Evolutionary conservation across 1,140 invertebrate genomes (phyloP).

Genomic region (Copidosoma floridanum): DNA sequence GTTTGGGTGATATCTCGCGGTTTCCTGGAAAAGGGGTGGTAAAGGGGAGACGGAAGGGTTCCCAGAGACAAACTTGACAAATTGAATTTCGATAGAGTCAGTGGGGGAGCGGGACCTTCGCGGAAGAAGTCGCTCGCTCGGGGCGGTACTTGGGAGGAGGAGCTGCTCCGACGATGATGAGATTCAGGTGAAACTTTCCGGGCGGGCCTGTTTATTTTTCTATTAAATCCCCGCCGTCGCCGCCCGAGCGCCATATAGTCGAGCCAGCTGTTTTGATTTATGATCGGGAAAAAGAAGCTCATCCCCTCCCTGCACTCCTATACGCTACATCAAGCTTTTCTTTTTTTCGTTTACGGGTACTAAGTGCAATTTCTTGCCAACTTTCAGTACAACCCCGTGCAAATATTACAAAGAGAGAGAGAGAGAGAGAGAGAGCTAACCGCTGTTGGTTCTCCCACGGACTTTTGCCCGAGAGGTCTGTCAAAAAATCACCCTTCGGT

Average conservation of each 20-base stretch:
- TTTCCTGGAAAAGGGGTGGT: too few relatives aligned
- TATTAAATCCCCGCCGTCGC: slow-evolving; percentile 45
- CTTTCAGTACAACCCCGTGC: too few relatives aligned
- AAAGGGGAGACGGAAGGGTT: neutral
- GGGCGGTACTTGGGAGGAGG: too few relatives aligned
- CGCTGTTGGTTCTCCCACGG: too few relatives aligned
- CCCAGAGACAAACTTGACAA: slow-evolving; percentile 11
- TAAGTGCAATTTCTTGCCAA: neutral
- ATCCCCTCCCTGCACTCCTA: too few relatives aligned
- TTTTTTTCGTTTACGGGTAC: slow-evolving; percentile 15
- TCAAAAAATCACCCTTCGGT: too few relatives aligned
- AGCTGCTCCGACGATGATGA: slow-evolving; percentile 27
- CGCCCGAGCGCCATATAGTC: too few relatives aligned
- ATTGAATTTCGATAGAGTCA: slow-evolving; percentile 26
- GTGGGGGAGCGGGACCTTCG: slow-evolving; percentile 15
- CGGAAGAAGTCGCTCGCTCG: neutral
- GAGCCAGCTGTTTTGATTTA: slow-evolving; percentile 23
- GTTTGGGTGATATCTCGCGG: too few relatives aligned
- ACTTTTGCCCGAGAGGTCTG: too few relatives aligned
- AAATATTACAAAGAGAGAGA: too few relatives aligned
- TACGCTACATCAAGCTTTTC: too few relatives aligned
- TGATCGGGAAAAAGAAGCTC: neutral
- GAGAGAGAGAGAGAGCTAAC: too few relatives aligned
- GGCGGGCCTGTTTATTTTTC: slow-evolving; percentile 46
- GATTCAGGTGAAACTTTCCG: slow-evolving; percentile 43